A percentile compares a stretch with the other conserved stretches of the same genome.
phyloP scores from a whole-genome alignment of 2,797 vertebrate genomes.

The Buphagus erythrorhynchus region DNA sequence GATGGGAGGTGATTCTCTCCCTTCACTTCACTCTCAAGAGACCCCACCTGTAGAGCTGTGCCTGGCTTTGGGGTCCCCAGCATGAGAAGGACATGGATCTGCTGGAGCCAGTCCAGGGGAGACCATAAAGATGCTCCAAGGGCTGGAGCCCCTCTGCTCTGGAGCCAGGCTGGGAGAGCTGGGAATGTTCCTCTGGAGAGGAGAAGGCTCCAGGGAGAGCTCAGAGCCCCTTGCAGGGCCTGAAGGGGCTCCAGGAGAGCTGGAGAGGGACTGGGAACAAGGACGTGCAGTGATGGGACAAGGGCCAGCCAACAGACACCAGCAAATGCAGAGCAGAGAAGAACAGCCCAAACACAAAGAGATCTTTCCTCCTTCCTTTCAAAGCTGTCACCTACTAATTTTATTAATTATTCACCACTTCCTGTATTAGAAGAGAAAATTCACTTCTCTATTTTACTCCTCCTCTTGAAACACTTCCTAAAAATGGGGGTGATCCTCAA shows the following conservation, averaged over 20 bases:
- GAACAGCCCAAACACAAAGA: neutral
- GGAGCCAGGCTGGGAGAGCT: neutral
- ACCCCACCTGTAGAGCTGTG: too few species aligned
- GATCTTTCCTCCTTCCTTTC: neutral
- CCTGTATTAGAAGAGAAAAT: neutral
- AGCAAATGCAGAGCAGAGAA: neutral
- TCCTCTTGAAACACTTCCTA: neutral
- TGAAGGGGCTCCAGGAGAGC: neutral
- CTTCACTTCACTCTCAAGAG: neutral
- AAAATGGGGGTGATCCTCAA: neutral
- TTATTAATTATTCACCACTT: neutral
- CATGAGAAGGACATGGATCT: neutral
- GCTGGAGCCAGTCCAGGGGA: rapidly evolving
- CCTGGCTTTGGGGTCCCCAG: neutral
- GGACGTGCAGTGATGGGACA: rapidly evolving
- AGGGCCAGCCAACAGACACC: rapidly evolving
- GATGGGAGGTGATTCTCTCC: neutral
- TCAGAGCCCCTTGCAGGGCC: neutral
- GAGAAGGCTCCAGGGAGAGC: neutral
- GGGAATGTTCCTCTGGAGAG: rapidly evolving
- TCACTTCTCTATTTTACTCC: neutral
- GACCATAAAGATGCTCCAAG: rapidly evolving
- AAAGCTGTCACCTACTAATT: neutral
- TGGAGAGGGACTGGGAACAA: neutral
- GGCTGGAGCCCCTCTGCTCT: neutral